A percentile compares a stretch with the other conserved stretches of the same genome.
phyloP scores from a whole-genome alignment of 2,888 invertebrate genomes.

The Troglohyphantes excavatus region DNA sequence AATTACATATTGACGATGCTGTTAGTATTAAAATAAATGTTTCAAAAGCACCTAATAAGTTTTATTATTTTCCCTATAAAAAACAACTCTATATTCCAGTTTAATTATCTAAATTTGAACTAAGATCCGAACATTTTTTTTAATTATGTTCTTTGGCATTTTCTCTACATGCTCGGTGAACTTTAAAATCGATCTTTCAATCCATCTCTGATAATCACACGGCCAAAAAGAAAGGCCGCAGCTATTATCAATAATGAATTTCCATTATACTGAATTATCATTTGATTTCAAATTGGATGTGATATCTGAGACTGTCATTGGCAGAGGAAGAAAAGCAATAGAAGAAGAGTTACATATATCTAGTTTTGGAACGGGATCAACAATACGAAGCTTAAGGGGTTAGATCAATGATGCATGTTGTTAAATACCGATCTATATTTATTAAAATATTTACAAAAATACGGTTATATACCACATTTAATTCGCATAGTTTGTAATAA shows the following conservation, averaged over 20 bases:
- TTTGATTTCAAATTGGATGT: constrained; percentile 47
- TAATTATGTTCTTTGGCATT: not conserved
- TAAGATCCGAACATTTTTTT: no score
- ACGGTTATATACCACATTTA: no score
- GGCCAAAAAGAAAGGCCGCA: constrained; percentile 38
- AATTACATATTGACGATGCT: no score
- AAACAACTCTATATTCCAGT: no score
- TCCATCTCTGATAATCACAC: constrained; percentile 25
- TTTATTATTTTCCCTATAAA: no score
- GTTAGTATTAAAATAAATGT: no score
- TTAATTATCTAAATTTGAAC: no score
- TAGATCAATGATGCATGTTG: not conserved
- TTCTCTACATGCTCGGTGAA: constrained; percentile 3
- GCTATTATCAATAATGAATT: constrained; percentile 68
- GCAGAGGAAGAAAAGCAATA: constrained; percentile 19
- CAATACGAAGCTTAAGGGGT: constrained; percentile 36
- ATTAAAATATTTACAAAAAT: no score
- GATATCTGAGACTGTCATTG: constrained; percentile 55
- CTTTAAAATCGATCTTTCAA: constrained; percentile 29
- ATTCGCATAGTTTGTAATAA: no score
- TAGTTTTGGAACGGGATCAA: constrained; percentile 45
- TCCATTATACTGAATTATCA: constrained; percentile 62
- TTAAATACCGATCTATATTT: no score
- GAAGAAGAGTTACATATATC: constrained; percentile 34
- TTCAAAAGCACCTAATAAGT: no score